Evolutionary conservation across 2,113 vertebrate genomes (phyloP).

Genomic region (Rhinolophus sinicus): DNA sequence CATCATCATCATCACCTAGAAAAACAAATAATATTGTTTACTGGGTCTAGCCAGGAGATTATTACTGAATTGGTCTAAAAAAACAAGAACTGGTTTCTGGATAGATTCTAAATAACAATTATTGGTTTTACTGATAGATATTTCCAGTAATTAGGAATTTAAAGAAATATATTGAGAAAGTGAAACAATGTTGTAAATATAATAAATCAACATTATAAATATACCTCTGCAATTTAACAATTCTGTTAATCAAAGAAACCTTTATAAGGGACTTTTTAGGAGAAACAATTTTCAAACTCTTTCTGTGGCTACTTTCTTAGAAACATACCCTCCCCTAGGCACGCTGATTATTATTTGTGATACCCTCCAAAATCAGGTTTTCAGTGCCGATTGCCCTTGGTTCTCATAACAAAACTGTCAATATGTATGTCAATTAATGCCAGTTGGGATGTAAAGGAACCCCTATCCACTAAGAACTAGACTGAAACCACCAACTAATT

Average conservation of each 20-base stretch:
- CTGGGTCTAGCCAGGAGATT: not conserved
- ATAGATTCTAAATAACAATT: not conserved
- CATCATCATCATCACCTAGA: not conserved
- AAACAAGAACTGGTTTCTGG: not conserved
- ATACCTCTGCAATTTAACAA: not conserved
- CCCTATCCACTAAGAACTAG: conserved; percentile 51
- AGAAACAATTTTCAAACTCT: not conserved
- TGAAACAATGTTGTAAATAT: not conserved
- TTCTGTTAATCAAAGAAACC: not conserved
- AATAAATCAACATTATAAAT: not conserved
- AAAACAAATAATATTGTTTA: not conserved
- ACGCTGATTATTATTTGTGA: not conserved
- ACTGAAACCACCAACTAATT: conserved; percentile 69
- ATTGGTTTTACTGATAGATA: not conserved
- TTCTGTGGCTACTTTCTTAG: not conserved
- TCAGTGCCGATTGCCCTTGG: not conserved
- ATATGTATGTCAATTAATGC: conserved; percentile 59
- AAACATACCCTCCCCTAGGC: not conserved
- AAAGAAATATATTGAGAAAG: not conserved
- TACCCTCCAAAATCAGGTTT: conserved; percentile 12
- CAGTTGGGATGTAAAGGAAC: conserved; percentile 33
- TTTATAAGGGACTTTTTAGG: not conserved
- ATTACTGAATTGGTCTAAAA: not conserved
- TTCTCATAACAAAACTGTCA: conserved; percentile 59
- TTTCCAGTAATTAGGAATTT: not conserved